Evolutionary conservation across 2,113 vertebrate genomes (phyloP), one percentile per base, ranked within the genome.

Genomic region (Butastur rufipennis): DNA sequence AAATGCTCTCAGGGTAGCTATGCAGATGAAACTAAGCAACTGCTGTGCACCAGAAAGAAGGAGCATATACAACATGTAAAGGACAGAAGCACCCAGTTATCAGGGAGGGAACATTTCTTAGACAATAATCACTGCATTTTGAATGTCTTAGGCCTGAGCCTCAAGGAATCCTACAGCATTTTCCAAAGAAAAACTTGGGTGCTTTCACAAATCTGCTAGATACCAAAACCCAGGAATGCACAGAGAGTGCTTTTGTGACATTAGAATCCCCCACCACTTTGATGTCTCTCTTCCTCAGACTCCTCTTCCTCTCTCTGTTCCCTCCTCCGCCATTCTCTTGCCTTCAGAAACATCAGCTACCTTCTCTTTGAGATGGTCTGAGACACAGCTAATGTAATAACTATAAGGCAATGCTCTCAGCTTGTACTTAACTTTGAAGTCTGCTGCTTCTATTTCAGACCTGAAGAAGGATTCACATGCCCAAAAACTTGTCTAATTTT

Each of bases 401-500:
- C 25, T 43, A 16, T 23, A 77, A 65, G 58, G 70, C 32, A 66
- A 70, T 36, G 15, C 2, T 13, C 55, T 53, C 53, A 73, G 21
- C 16, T 58, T 83, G 22, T 50, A 56, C 42, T 92, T 66, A 56
- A 48, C 31, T 88, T 90, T 73, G 32, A 79, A 87, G 40, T 7
- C 22, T 87, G 34, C 32, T 92, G 78, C 43, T 92, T 94, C 92
- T 92, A 72, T 92, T 95, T 92, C 79, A 82, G 86, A 80, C 21
- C 16, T 40, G 25, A 65, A 43, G 75, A 84, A 94, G 38, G n/a
- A 88, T 45, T 94, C 72, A 92, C 32, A 23, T 95, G 75, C 50
- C 59, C 31, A 48, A 90, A 96, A 96, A 21, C 14, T 79, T 62
- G 38, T 85, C 73, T 80, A 67, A 91, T 89, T 95, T 91, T 96